These are phyloP conservation scores for Papilio polyxenes DNA, from an alignment of 1,140 invertebrate genomes.

Conservation along the genomic window DNA sequence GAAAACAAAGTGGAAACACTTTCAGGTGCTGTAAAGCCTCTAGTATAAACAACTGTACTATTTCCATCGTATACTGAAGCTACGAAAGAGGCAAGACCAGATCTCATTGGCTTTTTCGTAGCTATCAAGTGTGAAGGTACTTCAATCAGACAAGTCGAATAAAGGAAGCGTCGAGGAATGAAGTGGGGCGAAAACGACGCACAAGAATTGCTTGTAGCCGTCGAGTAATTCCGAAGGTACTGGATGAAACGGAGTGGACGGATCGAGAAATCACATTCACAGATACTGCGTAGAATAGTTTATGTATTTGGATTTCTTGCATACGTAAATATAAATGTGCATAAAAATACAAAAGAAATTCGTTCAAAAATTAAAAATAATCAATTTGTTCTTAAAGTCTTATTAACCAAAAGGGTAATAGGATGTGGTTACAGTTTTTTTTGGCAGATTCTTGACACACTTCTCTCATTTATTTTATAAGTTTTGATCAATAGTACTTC, in stretches of 20 bases:
- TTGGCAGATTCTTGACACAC: no score
- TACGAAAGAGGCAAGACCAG: not conserved
- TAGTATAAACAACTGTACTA: not conserved
- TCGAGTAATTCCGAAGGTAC: constrained; percentile 16
- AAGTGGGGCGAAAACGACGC: constrained; percentile 14
- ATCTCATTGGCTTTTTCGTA: not conserved
- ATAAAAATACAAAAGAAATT: not conserved
- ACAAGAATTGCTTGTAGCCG: constrained; percentile 20
- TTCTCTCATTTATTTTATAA: no score
- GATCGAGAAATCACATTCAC: constrained; percentile 22
- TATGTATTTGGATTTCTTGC: not conserved
- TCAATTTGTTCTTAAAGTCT: no score
- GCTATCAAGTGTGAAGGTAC: constrained; percentile 16
- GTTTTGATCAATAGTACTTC: no score
- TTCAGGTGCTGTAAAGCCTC: constrained; percentile 1
- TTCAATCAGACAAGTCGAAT: constrained; percentile 14
- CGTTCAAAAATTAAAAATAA: no score
- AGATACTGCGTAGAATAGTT: not conserved
- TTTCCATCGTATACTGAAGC: not conserved
- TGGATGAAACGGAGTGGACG: constrained; percentile 11
- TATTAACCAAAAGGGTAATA: not conserved
- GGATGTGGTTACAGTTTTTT: not conserved
- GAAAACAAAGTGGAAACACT: constrained; percentile 21
- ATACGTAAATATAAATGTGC: not conserved
- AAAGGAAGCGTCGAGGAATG: constrained; percentile 21